These are phyloP conservation scores for Eulemur albifrons DNA, from an alignment of 2,797 vertebrate species.

Conservation along the genomic window DNA sequence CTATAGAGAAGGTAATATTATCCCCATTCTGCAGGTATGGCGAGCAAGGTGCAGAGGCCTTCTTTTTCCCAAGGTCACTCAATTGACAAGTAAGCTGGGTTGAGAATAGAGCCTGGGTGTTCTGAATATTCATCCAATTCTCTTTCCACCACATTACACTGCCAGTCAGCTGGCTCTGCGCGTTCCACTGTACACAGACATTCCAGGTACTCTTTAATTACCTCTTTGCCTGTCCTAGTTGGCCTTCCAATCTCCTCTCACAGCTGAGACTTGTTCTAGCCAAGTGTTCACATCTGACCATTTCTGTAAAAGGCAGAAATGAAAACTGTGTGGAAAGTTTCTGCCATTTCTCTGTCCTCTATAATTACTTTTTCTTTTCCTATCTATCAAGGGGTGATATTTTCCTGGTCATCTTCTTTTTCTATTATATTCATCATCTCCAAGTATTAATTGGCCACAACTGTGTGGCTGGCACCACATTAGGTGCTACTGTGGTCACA, in stretches of 20 bases:
- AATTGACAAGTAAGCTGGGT: not conserved
- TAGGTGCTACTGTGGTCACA: not conserved
- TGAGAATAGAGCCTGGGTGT: not conserved
- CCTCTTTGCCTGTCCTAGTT: constrained; percentile 1
- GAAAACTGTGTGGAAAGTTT: not conserved
- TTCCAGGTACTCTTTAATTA: constrained; percentile 47
- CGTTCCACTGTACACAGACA: not conserved
- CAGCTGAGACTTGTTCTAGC: constrained; percentile 43
- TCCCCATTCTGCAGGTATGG: not conserved
- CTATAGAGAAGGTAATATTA: not conserved
- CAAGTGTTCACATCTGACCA: constrained; percentile 37
- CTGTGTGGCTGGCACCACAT: constrained; percentile 16
- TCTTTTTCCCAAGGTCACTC: not conserved
- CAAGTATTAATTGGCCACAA: constrained; percentile 29
- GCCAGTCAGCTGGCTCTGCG: not conserved
- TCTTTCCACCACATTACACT: not conserved
- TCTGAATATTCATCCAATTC: not conserved
- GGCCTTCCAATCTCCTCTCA: not conserved
- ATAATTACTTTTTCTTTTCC: not conserved
- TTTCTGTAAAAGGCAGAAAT: constrained; percentile 50
- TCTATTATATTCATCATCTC: constrained; percentile 3
- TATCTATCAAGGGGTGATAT: not conserved
- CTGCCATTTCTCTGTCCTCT: not conserved
- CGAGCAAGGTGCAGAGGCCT: not conserved
- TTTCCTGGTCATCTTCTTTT: constrained; percentile 10